phyloP scores from a whole-genome alignment of 2,888 invertebrate species.

The Embidobia sp. region DNA sequence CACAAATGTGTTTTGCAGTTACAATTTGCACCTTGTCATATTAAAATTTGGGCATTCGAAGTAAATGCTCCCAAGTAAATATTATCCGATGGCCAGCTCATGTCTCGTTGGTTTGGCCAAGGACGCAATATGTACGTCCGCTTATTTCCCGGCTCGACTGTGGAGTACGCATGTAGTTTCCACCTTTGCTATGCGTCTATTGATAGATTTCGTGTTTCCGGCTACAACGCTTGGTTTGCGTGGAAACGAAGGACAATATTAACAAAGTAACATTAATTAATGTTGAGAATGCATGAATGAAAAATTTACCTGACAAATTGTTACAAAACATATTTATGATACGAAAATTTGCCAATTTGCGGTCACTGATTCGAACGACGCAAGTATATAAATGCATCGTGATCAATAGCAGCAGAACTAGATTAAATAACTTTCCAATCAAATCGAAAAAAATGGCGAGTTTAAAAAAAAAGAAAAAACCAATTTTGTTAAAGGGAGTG shows the following conservation, averaged over 20 bases:
- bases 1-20: background rate
- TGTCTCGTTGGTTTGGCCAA: slow-evolving; percentile 53
- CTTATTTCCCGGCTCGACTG: slow-evolving; percentile 51
- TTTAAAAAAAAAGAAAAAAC: too few species aligned
- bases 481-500: too few species aligned
- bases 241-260: slow-evolving; percentile 48
- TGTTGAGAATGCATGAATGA: slow-evolving; percentile 34
- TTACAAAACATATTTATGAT: slow-evolving; percentile 11
- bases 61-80: slow-evolving; percentile 48
- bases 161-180: slow-evolving; percentile 46
- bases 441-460: too few species aligned
- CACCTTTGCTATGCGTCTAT: slow-evolving; percentile 60
- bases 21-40: background rate
- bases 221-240: slow-evolving; percentile 27
- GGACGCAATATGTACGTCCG: slow-evolving; percentile 60
- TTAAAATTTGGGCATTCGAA: background rate
- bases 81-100: slow-evolving; percentile 41
- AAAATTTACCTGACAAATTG: slow-evolving; percentile 42
- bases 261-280: slow-evolving; percentile 53
- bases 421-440: too few species aligned
- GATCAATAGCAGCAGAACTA: too few species aligned
- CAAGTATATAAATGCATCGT: background rate
- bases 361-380: slow-evolving; percentile 1
- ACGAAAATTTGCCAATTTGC: slow-evolving; percentile 20
- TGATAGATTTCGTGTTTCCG: slow-evolving; percentile 63